phyloP scores from a whole-genome alignment of 1,140 invertebrate species.

The Trichonephila clavata region DNA sequence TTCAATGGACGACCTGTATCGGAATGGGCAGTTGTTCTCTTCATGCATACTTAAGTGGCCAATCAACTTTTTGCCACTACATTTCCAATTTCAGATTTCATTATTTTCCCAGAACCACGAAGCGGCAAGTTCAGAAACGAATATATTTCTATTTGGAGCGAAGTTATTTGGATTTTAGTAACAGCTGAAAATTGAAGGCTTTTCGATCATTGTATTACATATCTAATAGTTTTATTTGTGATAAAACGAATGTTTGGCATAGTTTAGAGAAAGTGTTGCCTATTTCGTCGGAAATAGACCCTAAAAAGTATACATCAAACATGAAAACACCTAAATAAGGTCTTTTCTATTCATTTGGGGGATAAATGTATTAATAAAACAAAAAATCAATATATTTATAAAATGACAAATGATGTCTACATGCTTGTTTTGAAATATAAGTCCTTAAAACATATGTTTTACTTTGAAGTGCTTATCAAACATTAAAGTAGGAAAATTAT shows the following conservation, averaged over 20 bases:
- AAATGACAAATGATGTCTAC: too few species aligned
- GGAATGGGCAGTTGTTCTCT: constrained; percentile 15
- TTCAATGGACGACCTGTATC: constrained; percentile 12
- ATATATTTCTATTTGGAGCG: neutral
- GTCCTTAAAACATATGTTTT: too few species aligned
- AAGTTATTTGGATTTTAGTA: neutral
- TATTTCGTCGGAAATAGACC: neutral
- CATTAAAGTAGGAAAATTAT: too few species aligned
- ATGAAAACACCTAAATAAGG: neutral
- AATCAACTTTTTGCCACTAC: neutral
- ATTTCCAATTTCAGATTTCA: neutral
- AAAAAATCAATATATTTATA: too few species aligned
- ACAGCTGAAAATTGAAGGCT: neutral
- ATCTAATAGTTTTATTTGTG: neutral
- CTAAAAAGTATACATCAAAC: neutral
- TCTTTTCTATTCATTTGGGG: too few species aligned
- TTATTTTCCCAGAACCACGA: neutral
- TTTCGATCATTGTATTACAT: neutral
- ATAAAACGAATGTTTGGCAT: neutral
- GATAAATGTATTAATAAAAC: too few species aligned
- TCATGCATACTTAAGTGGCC: neutral
- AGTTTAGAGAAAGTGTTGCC: neutral
- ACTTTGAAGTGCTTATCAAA: too few species aligned
- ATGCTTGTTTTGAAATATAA: too few species aligned
- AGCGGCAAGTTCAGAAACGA: neutral